Base-by-base conservation (phyloP, 1,140 invertebrate genomes). In the Trachymyrmex septentrionalis region DNA sequence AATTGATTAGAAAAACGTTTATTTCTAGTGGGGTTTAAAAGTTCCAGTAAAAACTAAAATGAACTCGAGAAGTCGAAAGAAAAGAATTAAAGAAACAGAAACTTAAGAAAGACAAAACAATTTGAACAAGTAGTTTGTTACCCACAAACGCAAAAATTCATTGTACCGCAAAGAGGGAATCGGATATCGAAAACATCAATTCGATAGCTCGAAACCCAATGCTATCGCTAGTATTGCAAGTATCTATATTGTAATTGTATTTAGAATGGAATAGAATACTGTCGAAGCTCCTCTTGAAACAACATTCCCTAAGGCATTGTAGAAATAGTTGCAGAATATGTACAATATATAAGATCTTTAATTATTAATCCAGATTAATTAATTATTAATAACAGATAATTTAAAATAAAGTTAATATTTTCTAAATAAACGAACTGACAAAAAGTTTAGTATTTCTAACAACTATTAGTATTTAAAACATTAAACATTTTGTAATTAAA, bases 211-310 rank as follows among this genome's bases (percentile, higher is more conserved):
- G 77, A 69, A 80, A 80, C 44, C n/a, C 24, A 19, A 78, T 78
- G 10, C 44, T 80, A 24, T 69, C 48, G 12, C 48, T 67, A 53
- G 27, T 80, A 78, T 64, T 64, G 59, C 61, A 34, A 48, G 24
- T 66, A 61, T 78, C 38, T 67, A 53, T 55, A 30, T 80, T 80
- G 76, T 67, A 80, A 69, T 80, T 80, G 63, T 38, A 80, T 82
- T 82, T 72, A 50, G 66, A 71, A 72, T 82, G 1, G 30, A 27
- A 69, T 48, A 34, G 63, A n/a, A 30, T 80, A 27, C 27, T 69
- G 16, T 81, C 21, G 12, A 71, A 82, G 21, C 44, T 82, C 48
- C 63, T 63, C 7, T 16, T 44, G n/a, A 9, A 57, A 50, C 34
- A 81, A 71, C n/a, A 27, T 71, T 81, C 14, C 1, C 34, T 59